Percentiles rank a stretch among this genome's conserved stretches.
Conservation (phyloP, 2,888 invertebrate species). For the Rhabditoides inermis region DNA sequence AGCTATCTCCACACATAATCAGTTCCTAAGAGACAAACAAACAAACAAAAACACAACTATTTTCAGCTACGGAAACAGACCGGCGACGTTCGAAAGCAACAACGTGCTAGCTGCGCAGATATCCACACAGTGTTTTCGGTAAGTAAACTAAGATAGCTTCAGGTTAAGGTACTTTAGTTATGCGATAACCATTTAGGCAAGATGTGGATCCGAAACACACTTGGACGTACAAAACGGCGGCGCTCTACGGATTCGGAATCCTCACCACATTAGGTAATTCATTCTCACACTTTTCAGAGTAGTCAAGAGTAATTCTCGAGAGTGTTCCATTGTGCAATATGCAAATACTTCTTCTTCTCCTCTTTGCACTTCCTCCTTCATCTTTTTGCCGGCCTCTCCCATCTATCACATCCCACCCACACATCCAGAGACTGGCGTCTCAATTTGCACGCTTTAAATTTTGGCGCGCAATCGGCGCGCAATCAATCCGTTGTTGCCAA, state of each 20-base stretch:
- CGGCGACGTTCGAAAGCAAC: too few relatives aligned
- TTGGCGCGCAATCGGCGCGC: too few relatives aligned
- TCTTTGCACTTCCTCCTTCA: background rate
- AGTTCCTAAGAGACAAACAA: too few relatives aligned
- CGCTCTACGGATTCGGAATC: constrained; percentile 48
- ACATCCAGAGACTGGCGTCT: too few relatives aligned
- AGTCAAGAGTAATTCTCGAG: background rate
- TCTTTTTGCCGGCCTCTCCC: background rate
- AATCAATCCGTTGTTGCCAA: too few relatives aligned
- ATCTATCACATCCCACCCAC: too few relatives aligned
- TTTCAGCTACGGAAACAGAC: too few relatives aligned
- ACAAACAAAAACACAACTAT: too few relatives aligned
- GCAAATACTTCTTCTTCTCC: background rate
- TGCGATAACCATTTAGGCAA: background rate
- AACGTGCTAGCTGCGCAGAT: too few relatives aligned
- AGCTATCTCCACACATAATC: too few relatives aligned
- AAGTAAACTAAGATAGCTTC: background rate
- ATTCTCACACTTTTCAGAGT: background rate
- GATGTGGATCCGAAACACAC: constrained; percentile 23
- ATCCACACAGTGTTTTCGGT: too few relatives aligned
- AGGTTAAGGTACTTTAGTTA: background rate
- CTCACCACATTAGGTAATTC: constrained; percentile 43
- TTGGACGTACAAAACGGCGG: constrained; percentile 46
- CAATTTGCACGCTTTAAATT: too few relatives aligned
- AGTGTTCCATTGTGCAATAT: background rate